These are phyloP conservation scores for Sapayoa aenigma DNA, from an alignment of 2,113 vertebrate genomes.

Conservation along the genomic window DNA sequence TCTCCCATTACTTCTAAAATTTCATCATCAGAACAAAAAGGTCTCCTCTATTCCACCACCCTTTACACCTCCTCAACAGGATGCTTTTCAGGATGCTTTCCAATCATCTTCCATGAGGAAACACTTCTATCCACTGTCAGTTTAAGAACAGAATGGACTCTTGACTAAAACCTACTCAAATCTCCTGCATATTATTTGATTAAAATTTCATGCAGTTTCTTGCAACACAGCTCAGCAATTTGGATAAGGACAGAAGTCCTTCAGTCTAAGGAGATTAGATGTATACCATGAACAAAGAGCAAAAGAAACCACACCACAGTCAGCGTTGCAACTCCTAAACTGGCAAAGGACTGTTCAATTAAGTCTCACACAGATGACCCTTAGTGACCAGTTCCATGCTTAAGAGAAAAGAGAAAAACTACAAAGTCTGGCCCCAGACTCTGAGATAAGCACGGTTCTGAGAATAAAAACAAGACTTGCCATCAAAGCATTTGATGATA, in stretches of 20 bases:
- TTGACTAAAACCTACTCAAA: not conserved
- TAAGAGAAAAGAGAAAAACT: not conserved
- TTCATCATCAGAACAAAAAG: not conserved
- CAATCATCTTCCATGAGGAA: not conserved
- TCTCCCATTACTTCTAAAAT: not conserved
- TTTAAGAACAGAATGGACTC: not conserved
- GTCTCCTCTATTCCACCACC: not conserved
- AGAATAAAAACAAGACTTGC: not conserved
- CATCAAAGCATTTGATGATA: not conserved
- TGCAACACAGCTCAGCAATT: not conserved
- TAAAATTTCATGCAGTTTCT: not conserved
- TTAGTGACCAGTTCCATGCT: not conserved
- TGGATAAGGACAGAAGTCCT: not conserved
- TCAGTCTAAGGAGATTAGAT: not conserved
- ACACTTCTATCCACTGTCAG: not conserved
- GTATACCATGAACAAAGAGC: not conserved
- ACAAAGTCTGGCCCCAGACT: not conserved
- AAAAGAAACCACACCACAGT: not conserved
- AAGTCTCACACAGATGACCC: not conserved
- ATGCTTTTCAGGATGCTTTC: not conserved
- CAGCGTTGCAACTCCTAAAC: not conserved
- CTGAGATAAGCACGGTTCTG: accelerated
- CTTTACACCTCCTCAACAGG: not conserved
- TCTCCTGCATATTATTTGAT: not conserved
- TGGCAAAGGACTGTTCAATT: not conserved